Percentiles rank a stretch among this genome's conserved stretches.
Evolutionary conservation across 2,113 vertebrate genomes (phyloP).

Genomic region (Numenius arquata): DNA sequence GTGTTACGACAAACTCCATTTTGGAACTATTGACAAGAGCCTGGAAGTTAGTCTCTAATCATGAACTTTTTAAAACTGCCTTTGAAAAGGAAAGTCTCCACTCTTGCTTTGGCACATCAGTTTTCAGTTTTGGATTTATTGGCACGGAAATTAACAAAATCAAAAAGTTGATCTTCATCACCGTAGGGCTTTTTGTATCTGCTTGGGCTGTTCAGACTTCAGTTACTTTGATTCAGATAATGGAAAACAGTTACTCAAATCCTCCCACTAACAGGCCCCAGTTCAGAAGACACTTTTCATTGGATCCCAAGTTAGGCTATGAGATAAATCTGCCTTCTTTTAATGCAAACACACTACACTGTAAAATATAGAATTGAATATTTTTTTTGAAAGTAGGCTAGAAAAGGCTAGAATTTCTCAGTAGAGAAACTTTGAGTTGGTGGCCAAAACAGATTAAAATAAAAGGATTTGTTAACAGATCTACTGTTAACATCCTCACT

Average conservation of each 20-base stretch:
- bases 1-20: slow-evolving; percentile 31
- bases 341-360: neutral
- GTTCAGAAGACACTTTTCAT: neutral
- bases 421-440: neutral
- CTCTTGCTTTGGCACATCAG: neutral
- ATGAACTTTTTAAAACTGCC: neutral
- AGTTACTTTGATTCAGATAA: neutral
- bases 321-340: neutral
- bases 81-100: neutral
- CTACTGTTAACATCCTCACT: neutral
- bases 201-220: neutral
- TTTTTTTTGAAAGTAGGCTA: neutral
- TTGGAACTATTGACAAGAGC: slow-evolving; percentile 29
- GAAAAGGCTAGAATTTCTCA: neutral
- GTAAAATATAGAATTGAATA: neutral
- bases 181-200: neutral
- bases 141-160: neutral
- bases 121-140: neutral
- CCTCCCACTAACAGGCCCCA: neutral
- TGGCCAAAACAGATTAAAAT: neutral
- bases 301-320: neutral
- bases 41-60: slow-evolving; percentile 32
- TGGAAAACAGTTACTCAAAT: neutral
- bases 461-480: neutral
- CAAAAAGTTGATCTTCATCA: neutral